phyloP scores from a whole-genome alignment of 2,888 invertebrate genomes.

The Schizotus pectinicornis region DNA sequence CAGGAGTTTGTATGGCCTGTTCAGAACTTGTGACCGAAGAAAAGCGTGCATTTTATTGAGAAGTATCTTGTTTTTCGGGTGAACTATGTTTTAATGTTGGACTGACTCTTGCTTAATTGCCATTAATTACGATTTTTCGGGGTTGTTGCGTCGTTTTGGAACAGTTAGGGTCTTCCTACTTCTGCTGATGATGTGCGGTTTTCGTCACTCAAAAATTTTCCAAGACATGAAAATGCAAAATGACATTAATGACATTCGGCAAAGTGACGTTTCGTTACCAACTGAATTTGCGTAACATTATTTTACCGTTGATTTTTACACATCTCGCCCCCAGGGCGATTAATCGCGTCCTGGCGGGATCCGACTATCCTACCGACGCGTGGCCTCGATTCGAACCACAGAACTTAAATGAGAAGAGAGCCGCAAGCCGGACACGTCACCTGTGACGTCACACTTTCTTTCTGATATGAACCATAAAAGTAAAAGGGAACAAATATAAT shows the following conservation, averaged over 20 bases:
- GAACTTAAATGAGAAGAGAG: no score
- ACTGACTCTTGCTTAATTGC: conserved; percentile 20
- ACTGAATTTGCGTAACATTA: not conserved
- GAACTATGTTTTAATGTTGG: not conserved
- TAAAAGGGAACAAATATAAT: no score
- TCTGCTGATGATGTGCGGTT: conserved; percentile 21
- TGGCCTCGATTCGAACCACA: no score
- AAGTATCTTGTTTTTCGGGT: not conserved
- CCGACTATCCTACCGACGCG: no score
- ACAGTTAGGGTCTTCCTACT: conserved; percentile 21
- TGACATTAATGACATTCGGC: conserved; percentile 46
- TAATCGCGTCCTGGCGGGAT: no score
- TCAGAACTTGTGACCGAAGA: conserved; percentile 13
- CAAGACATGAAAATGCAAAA: conserved; percentile 41
- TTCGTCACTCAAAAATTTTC: conserved; percentile 49
- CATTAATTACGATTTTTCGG: conserved; percentile 29
- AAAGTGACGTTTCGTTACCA: conserved; percentile 34
- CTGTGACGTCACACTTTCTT: no score
- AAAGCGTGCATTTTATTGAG: conserved; percentile 23
- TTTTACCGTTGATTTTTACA: no score
- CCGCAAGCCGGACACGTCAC: no score
- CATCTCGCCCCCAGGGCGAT: no score
- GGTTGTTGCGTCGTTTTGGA: conserved; percentile 21
- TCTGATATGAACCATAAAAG: no score
- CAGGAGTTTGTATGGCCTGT: conserved; percentile 12